Percentiles rank a stretch among this genome's conserved stretches.
Evolutionary conservation across 2,113 vertebrate genomes (phyloP).

Genomic region (Zapus hudsonius): DNA sequence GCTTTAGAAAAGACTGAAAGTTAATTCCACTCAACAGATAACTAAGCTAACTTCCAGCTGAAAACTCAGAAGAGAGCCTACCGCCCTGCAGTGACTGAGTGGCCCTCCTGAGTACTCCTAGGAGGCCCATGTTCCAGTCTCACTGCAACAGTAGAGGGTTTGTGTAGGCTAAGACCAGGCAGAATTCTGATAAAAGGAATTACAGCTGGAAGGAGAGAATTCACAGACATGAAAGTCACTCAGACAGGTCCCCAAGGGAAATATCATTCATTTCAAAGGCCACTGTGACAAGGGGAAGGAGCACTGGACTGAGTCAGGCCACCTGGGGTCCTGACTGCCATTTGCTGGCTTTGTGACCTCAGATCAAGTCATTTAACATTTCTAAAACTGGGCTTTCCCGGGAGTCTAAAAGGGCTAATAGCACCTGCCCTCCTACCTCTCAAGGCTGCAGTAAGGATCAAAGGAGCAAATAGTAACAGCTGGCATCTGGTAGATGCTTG

Average conservation of each 20-base stretch:
- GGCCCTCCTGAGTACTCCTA: background rate
- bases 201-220: slow-evolving; percentile 22
- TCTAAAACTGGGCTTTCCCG: slow-evolving; percentile 39
- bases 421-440: slow-evolving; percentile 28
- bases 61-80: background rate
- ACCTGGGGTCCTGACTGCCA: slow-evolving; percentile 58
- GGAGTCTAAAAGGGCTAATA: slow-evolving; percentile 67
- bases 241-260: slow-evolving; percentile 42
- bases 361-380: slow-evolving; percentile 68
- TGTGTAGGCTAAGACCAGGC: background rate
- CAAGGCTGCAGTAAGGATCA: background rate
- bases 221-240: background rate
- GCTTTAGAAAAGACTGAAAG: slow-evolving; percentile 14
- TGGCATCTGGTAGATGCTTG: background rate
- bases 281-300: background rate
- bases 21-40: slow-evolving; percentile 39
- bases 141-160: background rate
- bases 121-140: background rate
- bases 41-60: background rate
- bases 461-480: slow-evolving; percentile 15
- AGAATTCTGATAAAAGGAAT: background rate
- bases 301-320: slow-evolving; percentile 28
- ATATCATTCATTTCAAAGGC: slow-evolving; percentile 52
- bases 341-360: slow-evolving; percentile 66
- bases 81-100: background rate